These are phyloP conservation scores for Ctena decussata DNA, from an alignment of 2,888 invertebrate species.

Conservation along the genomic window DNA sequence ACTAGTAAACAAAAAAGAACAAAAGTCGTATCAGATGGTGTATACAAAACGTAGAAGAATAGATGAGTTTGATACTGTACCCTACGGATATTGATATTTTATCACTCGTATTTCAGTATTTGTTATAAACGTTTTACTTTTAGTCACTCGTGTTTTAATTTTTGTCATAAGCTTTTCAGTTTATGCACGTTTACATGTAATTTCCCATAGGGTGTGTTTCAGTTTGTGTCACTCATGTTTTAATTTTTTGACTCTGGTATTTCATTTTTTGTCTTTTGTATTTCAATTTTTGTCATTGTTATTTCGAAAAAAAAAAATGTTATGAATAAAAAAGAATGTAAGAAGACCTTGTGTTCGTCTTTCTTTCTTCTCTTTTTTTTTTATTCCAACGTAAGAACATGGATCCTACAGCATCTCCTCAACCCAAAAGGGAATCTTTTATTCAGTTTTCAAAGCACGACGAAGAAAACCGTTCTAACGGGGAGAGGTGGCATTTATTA, in stretches of 20 bases:
- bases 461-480: background rate
- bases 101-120: no score
- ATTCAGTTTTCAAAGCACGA: background rate
- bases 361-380: no score
- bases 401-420: background rate
- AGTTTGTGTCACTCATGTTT: background rate
- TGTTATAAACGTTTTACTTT: no score
- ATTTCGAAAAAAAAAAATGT: background rate
- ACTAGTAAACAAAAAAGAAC: conserved; percentile 89
- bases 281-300: no score
- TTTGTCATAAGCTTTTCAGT: conserved; percentile 8
- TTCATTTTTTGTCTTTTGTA: background rate
- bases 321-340: no score
- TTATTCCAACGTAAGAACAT: conserved; percentile 4
- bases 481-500: conserved; percentile 35
- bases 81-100: conserved; percentile 59
- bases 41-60: conserved; percentile 55
- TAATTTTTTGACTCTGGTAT: background rate
- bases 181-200: conserved; percentile 6
- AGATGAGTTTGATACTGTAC: conserved; percentile 54
- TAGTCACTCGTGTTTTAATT: background rate
- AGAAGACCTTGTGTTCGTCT: background rate
- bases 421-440: background rate
- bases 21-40: conserved; percentile 83
- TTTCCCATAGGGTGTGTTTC: background rate